A percentile compares a stretch with the other conserved stretches of the same genome.
phyloP scores from a whole-genome alignment of 2,797 vertebrate species.

The Setipinna tenuifilis region DNA sequence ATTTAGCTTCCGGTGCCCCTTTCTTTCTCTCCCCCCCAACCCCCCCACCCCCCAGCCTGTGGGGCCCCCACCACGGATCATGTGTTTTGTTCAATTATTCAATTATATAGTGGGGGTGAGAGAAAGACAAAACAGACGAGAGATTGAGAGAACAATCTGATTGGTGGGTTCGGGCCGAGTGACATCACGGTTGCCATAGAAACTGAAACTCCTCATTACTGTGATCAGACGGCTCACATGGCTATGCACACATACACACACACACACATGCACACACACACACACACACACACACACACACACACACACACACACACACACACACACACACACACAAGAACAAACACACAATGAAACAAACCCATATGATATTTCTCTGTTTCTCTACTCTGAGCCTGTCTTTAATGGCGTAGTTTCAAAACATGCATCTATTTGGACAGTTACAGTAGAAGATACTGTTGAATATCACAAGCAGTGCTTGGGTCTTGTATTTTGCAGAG shows the following conservation, averaged over 20 bases:
- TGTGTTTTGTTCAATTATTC: constrained; percentile 49
- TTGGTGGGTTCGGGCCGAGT: constrained; percentile 39
- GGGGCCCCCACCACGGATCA: background rate
- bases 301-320: background rate
- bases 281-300: background rate
- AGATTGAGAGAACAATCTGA: background rate
- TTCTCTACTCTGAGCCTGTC: too few relatives aligned
- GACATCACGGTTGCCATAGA: constrained; percentile 55
- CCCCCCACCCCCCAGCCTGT: constrained; percentile 1
- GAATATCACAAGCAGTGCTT: too few relatives aligned
- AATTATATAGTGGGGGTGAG: constrained; percentile 36
- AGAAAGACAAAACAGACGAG: constrained; percentile 16
- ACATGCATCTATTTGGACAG: too few relatives aligned
- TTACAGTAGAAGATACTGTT: too few relatives aligned
- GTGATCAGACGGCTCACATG: constrained; percentile 18
- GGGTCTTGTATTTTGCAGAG: too few relatives aligned
- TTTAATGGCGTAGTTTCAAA: too few relatives aligned
- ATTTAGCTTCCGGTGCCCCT: background rate
- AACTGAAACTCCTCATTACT: constrained; percentile 42
- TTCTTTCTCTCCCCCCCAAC: background rate
- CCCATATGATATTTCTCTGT: background rate
- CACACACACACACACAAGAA: constrained; percentile 4
- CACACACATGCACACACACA: background rate
- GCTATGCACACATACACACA: constrained; percentile 1
- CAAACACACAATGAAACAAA: background rate